Evolutionary conservation across 2,888 invertebrate genomes (phyloP), one percentile per base, ranked within the genome.

Genomic region (Andrena dorsata): DNA sequence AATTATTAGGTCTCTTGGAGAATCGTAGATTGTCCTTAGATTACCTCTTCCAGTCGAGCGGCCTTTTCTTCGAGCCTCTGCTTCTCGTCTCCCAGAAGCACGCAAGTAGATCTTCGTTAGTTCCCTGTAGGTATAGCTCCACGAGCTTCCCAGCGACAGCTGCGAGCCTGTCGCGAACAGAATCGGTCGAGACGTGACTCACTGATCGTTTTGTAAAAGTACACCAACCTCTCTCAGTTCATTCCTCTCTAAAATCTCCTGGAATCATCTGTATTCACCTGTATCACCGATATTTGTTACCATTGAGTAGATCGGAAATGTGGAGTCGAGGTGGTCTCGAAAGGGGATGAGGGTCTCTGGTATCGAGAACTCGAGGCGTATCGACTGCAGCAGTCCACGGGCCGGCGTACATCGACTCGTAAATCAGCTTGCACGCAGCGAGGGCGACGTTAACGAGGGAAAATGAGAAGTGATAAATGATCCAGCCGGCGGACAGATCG

Each of bases 391-490:
- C 20, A 69, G 30, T 68, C 49, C 70, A 56, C 56, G 35, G 56
- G 60, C 26, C 60, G 35, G 58, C 35, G 71, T 77, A 80, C 71
- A 71, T 80, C 74, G 70, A 74, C 72, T 82, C 83, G 83, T 79
- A 85, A 88, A 85, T 88, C 82, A 83, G 78, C 32, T 26, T 51
- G 51, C 69, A 23, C 30, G 71, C 65, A 56, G 63, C 53, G 71
- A 70, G 64, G n/a, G 4, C 74, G 76, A 80, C 81, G 65, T 88
- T 84, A 88, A 86, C 81, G 83, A 85, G 83, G 71, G 77, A 85
- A 88, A 88, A 86, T 88, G 85, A 85, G 82, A 85, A 81, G 76
- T 88, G 83, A 88, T 86, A 81, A 86, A 86, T 80, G 80, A 70
- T 68, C 16, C 53, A 61, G 74, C 58, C 68, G 58, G 73, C 49